A percentile compares a stretch with the other conserved stretches of the same genome.
These are phyloP conservation scores for Malurus cyaneus DNA, from an alignment of 2,113 vertebrate species.

Conservation along the genomic window DNA sequence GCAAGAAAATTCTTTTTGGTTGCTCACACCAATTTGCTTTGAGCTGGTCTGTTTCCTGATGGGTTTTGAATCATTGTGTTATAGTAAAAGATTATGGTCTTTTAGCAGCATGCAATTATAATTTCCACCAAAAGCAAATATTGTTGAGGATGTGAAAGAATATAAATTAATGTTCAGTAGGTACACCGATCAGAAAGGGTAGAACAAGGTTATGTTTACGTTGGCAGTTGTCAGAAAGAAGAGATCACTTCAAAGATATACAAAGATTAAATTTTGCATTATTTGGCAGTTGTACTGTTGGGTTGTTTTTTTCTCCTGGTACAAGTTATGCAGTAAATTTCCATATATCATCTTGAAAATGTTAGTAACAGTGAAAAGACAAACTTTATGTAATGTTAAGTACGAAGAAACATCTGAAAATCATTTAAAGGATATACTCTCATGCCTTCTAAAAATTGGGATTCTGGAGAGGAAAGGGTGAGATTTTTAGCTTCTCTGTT, in stretches of 20 bases:
- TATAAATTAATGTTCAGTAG: slow-evolving; percentile 17
- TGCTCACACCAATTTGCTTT: background rate
- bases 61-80: slow-evolving; percentile 10
- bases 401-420: slow-evolving; percentile 9
- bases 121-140: slow-evolving; percentile 37
- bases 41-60: background rate
- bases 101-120: background rate
- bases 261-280: slow-evolving; percentile 4
- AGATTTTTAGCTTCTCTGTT: background rate
- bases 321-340: slow-evolving; percentile 25
- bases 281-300: slow-evolving; percentile 22
- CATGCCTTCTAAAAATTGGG: background rate
- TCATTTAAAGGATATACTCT: background rate
- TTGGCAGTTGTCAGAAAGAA: slow-evolving; percentile 81
- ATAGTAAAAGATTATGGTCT: background rate
- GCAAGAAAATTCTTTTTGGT: background rate
- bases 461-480: background rate
- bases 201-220: slow-evolving; percentile 73
- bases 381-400: background rate
- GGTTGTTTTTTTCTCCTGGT: background rate
- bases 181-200: background rate
- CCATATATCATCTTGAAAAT: slow-evolving; percentile 35
- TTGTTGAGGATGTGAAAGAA: slow-evolving; percentile 31
- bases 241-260: slow-evolving; percentile 82
- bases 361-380: slow-evolving; percentile 33